phyloP scores from a whole-genome alignment of 2,797 vertebrate genomes.

The Bradypodion pumilum region DNA sequence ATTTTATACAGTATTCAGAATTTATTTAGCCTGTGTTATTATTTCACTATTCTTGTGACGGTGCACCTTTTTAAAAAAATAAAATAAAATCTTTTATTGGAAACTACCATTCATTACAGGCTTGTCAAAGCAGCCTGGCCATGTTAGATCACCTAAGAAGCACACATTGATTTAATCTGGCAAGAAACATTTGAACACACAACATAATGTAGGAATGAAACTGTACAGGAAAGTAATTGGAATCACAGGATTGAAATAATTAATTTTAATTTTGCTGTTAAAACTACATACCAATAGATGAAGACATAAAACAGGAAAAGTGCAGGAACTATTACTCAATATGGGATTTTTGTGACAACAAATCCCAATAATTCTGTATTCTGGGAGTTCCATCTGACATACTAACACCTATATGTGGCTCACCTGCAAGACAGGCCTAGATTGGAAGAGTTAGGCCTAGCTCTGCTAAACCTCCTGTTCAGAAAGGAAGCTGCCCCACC shows the following conservation, averaged over 20 bases:
- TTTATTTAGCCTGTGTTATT: conserved; percentile 6
- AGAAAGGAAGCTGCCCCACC: too few relatives aligned
- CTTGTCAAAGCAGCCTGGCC: background rate
- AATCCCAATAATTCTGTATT: too few relatives aligned
- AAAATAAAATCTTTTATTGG: too few relatives aligned
- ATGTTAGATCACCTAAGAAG: background rate
- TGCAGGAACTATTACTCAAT: background rate
- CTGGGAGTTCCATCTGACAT: too few relatives aligned
- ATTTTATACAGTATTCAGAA: background rate
- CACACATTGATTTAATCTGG: background rate
- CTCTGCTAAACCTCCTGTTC: too few relatives aligned
- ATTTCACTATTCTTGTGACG: background rate
- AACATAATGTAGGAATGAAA: background rate
- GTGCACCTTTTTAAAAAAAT: background rate
- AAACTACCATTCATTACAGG: background rate
- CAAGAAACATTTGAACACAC: background rate
- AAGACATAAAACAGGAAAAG: background rate
- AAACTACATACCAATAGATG: background rate
- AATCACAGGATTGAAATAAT: too few relatives aligned
- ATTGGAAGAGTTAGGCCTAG: too few relatives aligned
- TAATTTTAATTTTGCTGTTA: background rate
- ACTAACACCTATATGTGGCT: too few relatives aligned
- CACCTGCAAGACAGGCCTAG: too few relatives aligned
- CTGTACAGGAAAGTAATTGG: background rate
- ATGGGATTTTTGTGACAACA: too few relatives aligned